These are phyloP conservation scores for Hirtodrosophila duncani DNA, from an alignment of 2,888 invertebrate genomes.

Conservation along the genomic window DNA sequence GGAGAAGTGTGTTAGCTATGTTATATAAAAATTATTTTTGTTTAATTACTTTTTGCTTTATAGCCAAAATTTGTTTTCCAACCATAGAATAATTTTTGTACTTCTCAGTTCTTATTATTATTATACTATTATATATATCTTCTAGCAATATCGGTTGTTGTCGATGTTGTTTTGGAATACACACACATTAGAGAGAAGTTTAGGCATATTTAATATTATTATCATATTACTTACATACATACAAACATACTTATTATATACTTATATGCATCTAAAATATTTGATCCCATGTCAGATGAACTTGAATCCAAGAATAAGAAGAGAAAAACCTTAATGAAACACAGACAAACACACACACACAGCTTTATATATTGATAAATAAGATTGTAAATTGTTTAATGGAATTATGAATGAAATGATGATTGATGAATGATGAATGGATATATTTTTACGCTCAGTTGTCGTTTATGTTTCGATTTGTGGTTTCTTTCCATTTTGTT, in stretches of 20 bases:
- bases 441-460: slow-evolving; percentile 32
- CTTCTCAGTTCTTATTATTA: slow-evolving; percentile 52
- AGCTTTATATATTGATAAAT: slow-evolving; percentile 68
- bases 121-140: slow-evolving; percentile 16
- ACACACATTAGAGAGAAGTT: too few species aligned
- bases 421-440: slow-evolving; percentile 42
- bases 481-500: slow-evolving; percentile 40
- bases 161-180: too few species aligned
- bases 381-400: slow-evolving; percentile 54
- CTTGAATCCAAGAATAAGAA: slow-evolving; percentile 10
- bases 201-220: slow-evolving; percentile 11
- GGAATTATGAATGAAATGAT: slow-evolving; percentile 38
- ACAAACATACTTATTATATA: slow-evolving; percentile 18
- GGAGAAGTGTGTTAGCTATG: slow-evolving; percentile 29
- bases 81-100: slow-evolving; percentile 61
- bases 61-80: slow-evolving; percentile 71
- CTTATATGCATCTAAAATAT: slow-evolving; percentile 12
- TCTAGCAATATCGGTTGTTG: too few species aligned
- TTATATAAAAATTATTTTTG: slow-evolving; percentile 46
- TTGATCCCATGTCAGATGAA: too few species aligned
- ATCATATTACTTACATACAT: slow-evolving; percentile 4
- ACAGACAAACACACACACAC: slow-evolving; percentile 24
- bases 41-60: slow-evolving; percentile 59
- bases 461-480: slow-evolving; percentile 37
- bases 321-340: slow-evolving; percentile 21